Evolutionary conservation across 2,113 vertebrate species (phyloP).

Genomic region (Calidris pugnax): DNA sequence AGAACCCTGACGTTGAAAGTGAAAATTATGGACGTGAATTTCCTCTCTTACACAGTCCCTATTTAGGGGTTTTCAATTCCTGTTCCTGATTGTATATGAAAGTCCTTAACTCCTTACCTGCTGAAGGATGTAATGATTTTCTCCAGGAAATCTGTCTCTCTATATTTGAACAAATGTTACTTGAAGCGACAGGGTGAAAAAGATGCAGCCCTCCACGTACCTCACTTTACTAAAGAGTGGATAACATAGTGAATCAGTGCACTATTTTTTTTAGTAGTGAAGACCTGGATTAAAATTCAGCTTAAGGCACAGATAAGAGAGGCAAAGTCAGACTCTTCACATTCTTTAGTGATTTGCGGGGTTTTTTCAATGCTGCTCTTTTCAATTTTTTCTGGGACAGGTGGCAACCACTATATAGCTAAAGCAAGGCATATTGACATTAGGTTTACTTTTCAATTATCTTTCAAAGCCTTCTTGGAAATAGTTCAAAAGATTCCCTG

Average conservation of each 20-base stretch:
- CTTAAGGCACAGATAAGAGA: background rate
- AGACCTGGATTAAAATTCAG: background rate
- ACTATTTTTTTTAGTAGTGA: background rate
- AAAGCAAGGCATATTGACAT: background rate
- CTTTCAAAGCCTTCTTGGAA: background rate
- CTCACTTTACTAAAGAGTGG: background rate
- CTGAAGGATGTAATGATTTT: background rate
- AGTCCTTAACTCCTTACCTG: background rate
- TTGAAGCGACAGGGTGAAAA: background rate
- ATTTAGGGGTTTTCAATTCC: background rate
- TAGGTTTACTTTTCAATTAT: background rate
- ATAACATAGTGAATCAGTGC: background rate
- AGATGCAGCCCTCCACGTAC: background rate
- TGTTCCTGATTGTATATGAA: background rate
- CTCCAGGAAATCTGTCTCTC: background rate
- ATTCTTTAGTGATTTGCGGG: background rate
- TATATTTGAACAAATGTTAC: background rate
- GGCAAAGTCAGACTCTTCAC: background rate
- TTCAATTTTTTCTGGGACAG: background rate
- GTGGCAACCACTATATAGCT: background rate
- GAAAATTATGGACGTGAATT: background rate
- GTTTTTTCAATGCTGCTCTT: background rate
- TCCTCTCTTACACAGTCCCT: conserved; percentile 13
- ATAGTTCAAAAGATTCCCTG: background rate
- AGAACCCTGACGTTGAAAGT: conserved; percentile 23